Base-by-base conservation (phyloP, 1,140 invertebrate genomes). In the Episyrphus balteatus region DNA sequence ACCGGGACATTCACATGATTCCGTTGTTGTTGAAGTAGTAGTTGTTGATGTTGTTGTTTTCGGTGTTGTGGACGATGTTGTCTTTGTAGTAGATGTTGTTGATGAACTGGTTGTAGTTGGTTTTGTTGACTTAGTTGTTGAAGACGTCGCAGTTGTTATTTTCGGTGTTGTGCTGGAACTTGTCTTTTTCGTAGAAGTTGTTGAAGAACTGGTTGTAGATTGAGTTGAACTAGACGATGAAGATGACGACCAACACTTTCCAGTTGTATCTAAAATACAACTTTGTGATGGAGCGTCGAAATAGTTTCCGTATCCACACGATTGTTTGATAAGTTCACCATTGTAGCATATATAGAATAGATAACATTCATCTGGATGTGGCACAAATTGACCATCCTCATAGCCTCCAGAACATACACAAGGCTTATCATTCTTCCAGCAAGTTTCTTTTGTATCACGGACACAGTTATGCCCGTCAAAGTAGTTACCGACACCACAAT, bases 301-400 rank as follows among this genome's bases (percentile, higher is more conserved):
- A 5, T 54, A 30, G 42, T 65, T 65, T 12, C 62, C 62, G 6
- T 42, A 47, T 12, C 58, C 59, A 19, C 62, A 65, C 19, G 42
- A 36, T 9, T 57, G 56, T 12, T 53, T 50, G 15, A 56, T 15
- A 18, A 56, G 40, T 34, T 55, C 15, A 2, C 56, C 53, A 40
- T 54, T 47, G 17, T 42, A 11, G 10, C 62, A 65, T 5, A 62
- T 55, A 40, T 52, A 56, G 33, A 59, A 65, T 42, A 53, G 54
- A 15, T 52, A 53, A 33, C 62, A 65, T 3, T 64, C 55, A 26
- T 44, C 31, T 9, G 42, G 38, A 43, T 39, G 44, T 0, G 44
- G 8, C 1, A 52, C 18, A 19, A 58, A 55, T 30, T 26, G 18
- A 13, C 58, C 58, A 3, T 62, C 54, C 5, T 46, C 32, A 34